A percentile compares a stretch with the other conserved stretches of the same genome.
phyloP scores from a whole-genome alignment of 2,797 vertebrate species.

The Tangara arthus region DNA sequence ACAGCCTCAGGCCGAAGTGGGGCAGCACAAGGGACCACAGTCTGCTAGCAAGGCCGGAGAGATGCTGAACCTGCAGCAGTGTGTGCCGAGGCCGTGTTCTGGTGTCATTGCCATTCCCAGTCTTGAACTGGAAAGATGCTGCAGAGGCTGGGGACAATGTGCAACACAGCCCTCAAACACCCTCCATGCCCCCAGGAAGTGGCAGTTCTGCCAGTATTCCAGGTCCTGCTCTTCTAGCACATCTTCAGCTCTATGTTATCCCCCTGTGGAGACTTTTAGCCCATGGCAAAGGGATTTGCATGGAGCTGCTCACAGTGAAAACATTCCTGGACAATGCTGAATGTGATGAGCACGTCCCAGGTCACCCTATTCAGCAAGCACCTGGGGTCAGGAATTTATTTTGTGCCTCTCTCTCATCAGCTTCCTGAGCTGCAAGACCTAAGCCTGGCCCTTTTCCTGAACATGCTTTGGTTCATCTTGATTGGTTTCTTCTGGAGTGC shows the following conservation, averaged over 20 bases:
- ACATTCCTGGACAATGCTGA: neutral
- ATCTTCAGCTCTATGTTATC: neutral
- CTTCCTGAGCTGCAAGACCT: neutral
- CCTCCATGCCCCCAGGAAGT: neutral
- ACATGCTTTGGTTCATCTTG: fast-evolving
- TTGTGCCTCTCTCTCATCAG: neutral
- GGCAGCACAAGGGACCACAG: neutral
- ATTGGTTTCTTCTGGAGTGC: neutral
- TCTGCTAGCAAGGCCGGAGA: neutral
- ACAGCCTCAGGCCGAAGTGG: neutral
- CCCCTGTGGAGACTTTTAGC: neutral
- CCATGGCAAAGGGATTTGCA: neutral
- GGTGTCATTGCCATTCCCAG: neutral
- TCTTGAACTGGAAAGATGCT: neutral
- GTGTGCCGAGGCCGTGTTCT: neutral
- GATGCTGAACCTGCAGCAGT: neutral
- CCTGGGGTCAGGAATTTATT: neutral
- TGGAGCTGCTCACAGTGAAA: neutral
- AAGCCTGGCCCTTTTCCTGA: neutral
- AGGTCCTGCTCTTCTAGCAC: neutral
- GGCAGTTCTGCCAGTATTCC: neutral
- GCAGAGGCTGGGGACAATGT: too few relatives aligned
- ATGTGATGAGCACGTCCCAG: fast-evolving
- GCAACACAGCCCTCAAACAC: neutral
- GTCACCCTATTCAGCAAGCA: neutral